Percentiles rank a stretch among this genome's conserved stretches.
phyloP scores from a whole-genome alignment of 2,113 vertebrate genomes.

The Corythornis cristatus region DNA sequence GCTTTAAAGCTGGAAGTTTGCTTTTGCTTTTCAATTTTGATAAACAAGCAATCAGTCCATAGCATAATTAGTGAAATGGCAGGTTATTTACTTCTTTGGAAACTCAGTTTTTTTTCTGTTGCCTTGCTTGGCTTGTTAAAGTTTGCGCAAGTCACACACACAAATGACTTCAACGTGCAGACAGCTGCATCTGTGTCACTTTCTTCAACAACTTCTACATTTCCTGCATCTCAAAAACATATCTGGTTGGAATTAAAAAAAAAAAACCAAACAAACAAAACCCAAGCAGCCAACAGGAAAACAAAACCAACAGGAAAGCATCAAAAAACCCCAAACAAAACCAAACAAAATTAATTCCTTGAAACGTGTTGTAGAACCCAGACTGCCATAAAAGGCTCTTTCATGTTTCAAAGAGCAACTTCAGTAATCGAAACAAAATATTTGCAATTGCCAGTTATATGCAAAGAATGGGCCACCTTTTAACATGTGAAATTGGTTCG shows the following conservation, averaged over 20 bases:
- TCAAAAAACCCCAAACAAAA: no score
- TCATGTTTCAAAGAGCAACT: slow-evolving; percentile 41
- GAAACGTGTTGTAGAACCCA: not conserved
- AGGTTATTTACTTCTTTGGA: not conserved
- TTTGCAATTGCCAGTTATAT: not conserved
- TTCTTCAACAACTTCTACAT: not conserved
- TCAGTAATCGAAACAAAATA: slow-evolving; percentile 39
- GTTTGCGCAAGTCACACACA: not conserved
- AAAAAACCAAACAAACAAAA: not conserved
- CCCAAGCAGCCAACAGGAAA: no score
- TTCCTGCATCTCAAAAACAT: not conserved
- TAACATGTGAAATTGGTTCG: not conserved
- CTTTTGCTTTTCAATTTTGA: not conserved
- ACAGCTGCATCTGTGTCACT: not conserved
- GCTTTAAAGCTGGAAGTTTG: not conserved
- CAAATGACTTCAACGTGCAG: not conserved
- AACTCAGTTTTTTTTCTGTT: not conserved
- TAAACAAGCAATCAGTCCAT: not conserved
- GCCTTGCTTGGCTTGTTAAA: not conserved
- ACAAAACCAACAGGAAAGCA: not conserved
- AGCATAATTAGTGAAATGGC: not conserved
- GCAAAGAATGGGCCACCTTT: slow-evolving; percentile 15
- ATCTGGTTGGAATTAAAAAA: not conserved
- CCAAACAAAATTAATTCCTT: not conserved
- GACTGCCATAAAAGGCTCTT: slow-evolving; percentile 33